Percentiles rank a stretch among this genome's conserved stretches.
phyloP scores from a whole-genome alignment of 2,797 vertebrate species.

The Sitta carolinensis region DNA sequence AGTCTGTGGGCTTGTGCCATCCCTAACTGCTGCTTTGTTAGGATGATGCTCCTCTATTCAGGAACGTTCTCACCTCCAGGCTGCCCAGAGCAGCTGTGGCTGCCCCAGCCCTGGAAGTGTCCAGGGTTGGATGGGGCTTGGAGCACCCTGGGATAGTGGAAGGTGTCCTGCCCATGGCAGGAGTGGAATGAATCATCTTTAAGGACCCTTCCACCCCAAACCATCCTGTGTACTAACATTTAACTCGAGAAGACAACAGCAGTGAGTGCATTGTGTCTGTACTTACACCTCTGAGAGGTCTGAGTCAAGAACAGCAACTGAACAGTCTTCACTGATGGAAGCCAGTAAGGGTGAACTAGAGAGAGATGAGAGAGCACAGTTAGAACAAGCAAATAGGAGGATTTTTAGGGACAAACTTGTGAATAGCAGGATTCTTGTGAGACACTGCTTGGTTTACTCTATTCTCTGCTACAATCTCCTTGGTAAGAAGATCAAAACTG shows the following conservation, averaged over 20 bases:
- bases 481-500: no score
- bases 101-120: neutral
- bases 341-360: constrained; percentile 85
- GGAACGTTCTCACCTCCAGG: neutral
- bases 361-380: neutral
- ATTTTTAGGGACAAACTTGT: neutral
- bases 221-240: neutral
- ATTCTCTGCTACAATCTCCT: neutral
- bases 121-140: neutral
- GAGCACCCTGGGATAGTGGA: neutral
- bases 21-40: neutral
- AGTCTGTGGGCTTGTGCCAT: fast-evolving
- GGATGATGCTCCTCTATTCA: neutral
- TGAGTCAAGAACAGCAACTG: constrained; percentile 86
- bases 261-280: neutral
- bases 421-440: neutral
- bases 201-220: neutral
- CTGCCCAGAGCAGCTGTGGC: neutral
- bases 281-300: constrained; percentile 90
- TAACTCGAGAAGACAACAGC: neutral
- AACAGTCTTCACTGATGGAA: constrained; percentile 92
- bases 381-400: neutral
- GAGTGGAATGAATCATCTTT: neutral
- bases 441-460: fast-evolving
- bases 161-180: neutral